Conservation (phyloP, 2,113 vertebrate genomes). For the Sitta europaea region DNA sequence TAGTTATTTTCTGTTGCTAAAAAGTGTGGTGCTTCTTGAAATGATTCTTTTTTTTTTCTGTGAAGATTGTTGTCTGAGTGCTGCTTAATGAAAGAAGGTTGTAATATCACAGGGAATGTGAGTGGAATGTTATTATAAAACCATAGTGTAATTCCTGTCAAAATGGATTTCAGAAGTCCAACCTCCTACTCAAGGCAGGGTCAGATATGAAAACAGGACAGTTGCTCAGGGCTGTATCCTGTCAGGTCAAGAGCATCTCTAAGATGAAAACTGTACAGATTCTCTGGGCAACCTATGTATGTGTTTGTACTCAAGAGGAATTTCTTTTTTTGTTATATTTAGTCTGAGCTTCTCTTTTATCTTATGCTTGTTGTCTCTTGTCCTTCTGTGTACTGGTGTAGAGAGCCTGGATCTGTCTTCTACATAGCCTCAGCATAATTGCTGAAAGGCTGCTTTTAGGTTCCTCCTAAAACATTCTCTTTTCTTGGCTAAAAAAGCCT, state of each 20-base stretch:
- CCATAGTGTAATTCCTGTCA: not conserved
- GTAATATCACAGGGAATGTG: not conserved
- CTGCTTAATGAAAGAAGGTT: not conserved
- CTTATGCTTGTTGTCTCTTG: not conserved
- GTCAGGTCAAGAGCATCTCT: not conserved
- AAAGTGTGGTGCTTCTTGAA: not conserved
- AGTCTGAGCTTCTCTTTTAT: not conserved
- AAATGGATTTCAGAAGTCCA: not conserved
- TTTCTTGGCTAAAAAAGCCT: not conserved
- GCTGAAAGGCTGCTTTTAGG: not conserved
- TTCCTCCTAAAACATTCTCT: not conserved
- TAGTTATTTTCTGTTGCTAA: not conserved
- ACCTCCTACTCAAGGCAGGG: not conserved
- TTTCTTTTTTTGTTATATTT: not conserved
- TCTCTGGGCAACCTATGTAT: not conserved
- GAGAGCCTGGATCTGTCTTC: not conserved
- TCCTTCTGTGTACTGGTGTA: not conserved
- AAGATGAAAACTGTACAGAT: not conserved
- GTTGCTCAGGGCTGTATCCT: not conserved
- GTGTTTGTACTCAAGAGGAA: not conserved
- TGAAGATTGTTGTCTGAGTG: not conserved
- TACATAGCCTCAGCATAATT: not conserved
- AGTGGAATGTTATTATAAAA: not conserved
- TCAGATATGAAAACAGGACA: not conserved
- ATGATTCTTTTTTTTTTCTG: not conserved